phyloP scores from a whole-genome alignment of 2,113 vertebrate genomes.

The Dolichotis patagonum region DNA sequence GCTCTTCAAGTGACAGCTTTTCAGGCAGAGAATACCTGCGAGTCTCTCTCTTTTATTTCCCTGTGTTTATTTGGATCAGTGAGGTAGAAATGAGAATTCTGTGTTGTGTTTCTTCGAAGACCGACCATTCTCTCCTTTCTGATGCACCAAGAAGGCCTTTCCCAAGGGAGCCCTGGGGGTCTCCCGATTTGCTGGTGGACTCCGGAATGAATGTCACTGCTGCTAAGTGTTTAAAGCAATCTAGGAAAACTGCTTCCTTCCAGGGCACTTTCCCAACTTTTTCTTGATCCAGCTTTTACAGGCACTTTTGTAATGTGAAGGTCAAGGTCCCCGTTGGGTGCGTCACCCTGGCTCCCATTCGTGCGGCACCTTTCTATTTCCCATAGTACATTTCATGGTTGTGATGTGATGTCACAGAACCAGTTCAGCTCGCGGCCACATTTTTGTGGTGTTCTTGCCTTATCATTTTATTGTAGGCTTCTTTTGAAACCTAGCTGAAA shows the following conservation, averaged over 20 bases:
- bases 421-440: not conserved
- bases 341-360: not conserved
- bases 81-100: not conserved
- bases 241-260: not conserved
- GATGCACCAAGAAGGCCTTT: not conserved
- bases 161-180: not conserved
- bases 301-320: not conserved
- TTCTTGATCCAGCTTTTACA: not conserved
- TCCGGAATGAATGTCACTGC: not conserved
- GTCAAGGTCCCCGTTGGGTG: not conserved
- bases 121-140: not conserved
- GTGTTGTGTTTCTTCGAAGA: not conserved
- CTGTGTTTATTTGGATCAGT: not conserved
- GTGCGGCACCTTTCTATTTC: not conserved
- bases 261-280: not conserved
- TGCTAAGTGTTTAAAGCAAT: not conserved
- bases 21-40: not conserved
- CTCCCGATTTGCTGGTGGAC: not conserved
- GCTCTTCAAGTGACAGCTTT: not conserved
- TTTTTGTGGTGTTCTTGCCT: slow-evolving; percentile 15
- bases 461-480: not conserved
- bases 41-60: not conserved
- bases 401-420: not conserved
- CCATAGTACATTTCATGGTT: not conserved
- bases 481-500: not conserved